Evolutionary conservation across 2,113 vertebrate species (phyloP).

Genomic region (Microtus montanus): DNA sequence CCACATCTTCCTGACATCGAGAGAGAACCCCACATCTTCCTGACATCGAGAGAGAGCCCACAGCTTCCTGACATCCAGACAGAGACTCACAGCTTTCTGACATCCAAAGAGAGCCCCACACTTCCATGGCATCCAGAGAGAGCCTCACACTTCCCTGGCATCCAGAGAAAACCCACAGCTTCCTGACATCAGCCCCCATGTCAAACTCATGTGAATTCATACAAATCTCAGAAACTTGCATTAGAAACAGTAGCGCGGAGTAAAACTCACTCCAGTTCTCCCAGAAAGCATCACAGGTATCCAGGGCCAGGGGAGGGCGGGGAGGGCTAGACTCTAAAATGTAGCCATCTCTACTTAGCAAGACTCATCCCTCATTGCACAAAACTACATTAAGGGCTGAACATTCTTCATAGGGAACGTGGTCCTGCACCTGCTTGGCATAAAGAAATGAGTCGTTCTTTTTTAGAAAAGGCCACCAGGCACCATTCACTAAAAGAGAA

Average conservation of each 20-base stretch:
- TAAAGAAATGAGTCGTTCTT: conserved; percentile 37
- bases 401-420: conserved; percentile 38
- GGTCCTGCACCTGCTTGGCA: conserved; percentile 52
- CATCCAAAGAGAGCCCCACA: not conserved
- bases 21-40: too few species aligned
- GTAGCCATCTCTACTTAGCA: conserved; percentile 52
- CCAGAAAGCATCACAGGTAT: not conserved
- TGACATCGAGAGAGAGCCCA: too few species aligned
- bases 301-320: not conserved
- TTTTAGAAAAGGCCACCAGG: not conserved
- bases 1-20: too few species aligned
- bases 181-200: not conserved
- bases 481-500: not conserved
- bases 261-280: not conserved
- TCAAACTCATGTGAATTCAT: not conserved
- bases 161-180: not conserved
- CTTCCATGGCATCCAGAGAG: not conserved
- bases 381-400: conserved; percentile 62
- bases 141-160: rapidly evolving
- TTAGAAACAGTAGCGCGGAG: not conserved
- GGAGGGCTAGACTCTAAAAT: not conserved
- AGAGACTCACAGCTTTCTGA: too few species aligned
- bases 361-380: conserved; percentile 52
- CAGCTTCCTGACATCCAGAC: too few species aligned
- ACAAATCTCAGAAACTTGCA: not conserved